Base-by-base conservation (phyloP, 2,113 vertebrate species). In the Coracopsis vasa region DNA sequence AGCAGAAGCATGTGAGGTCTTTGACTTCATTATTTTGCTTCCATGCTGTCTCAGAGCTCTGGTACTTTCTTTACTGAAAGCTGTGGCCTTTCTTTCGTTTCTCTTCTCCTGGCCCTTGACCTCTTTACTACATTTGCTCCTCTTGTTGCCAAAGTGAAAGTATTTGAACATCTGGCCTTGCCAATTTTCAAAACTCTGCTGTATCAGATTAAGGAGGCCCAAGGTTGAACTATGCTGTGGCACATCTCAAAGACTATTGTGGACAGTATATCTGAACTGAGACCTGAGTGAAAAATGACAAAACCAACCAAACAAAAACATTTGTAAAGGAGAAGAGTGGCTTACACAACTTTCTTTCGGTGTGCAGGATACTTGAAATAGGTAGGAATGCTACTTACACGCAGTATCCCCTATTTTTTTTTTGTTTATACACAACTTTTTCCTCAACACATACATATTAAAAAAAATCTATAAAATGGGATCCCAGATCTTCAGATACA, bases 81-180 rank as follows among this genome's bases (percentile, higher is more conserved):
- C 80, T 87, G 60, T 33, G 37, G 70, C 58, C 65, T 94, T 95
- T 96, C 88, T 96, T 80, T 81, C 17, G 0, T 62, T 93, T 79
- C 72, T 83, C 86, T 92, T 94, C 92, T 95, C 53, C 37, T 90
- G 92, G 96, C 97, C 97, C 97, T 94, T 97, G 97, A 98, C 97
- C 97, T 96, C 87, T 88, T 78, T 81, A 31, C 45, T 97, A 82
- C 16, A 4, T 94, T 98, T 90, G 66, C 94, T 89, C 96, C 92
- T 94, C 95, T 91, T 75, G 92, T 97, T 98, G 97, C 97, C 97
- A 96, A 96, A 98, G 97, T 95, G 96, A 97, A 97, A 90, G 88
- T 77, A 69, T 95, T 94, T 96, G 95, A 97, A 97, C 97, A 97
- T 98, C 96, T 98, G 96, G 98, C 97, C 96, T 96, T 97, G 96